These are phyloP conservation scores for Urocitellus parryii DNA, from an alignment of 2,113 vertebrate species.

Conservation along the genomic window DNA sequence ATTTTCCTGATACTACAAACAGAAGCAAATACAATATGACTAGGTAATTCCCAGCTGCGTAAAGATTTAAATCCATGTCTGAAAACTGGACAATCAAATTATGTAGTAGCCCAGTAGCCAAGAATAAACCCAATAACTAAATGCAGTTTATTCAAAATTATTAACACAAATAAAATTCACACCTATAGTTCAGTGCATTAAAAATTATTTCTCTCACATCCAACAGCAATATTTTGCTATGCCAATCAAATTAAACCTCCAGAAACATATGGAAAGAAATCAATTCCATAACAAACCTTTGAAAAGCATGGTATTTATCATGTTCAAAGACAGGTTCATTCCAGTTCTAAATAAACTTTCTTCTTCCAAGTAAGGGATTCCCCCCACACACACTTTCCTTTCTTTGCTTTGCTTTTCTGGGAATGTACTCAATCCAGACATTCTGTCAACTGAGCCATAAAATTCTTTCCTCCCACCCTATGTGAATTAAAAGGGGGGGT, in stretches of 20 bases:
- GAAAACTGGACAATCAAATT: slow-evolving; percentile 78
- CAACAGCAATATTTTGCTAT: slow-evolving; percentile 72
- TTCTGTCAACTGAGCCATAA: slow-evolving; percentile 22
- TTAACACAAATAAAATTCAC: slow-evolving; percentile 81
- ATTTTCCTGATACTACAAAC: slow-evolving; percentile 59
- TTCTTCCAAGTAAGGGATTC: slow-evolving; percentile 20
- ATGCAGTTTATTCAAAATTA: slow-evolving; percentile 77
- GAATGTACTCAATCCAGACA: slow-evolving; percentile 29
- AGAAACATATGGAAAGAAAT: slow-evolving; percentile 73
- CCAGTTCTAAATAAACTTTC: slow-evolving; percentile 72
- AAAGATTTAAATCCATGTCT: slow-evolving; percentile 76
- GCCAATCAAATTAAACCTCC: slow-evolving; percentile 80
- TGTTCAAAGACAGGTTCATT: slow-evolving; percentile 74
- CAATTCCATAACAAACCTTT: slow-evolving; percentile 75
- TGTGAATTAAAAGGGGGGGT: neutral
- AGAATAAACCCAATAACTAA: slow-evolving; percentile 73
- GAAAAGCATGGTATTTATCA: slow-evolving; percentile 76
- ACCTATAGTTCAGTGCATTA: slow-evolving; percentile 54
- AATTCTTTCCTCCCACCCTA: neutral
- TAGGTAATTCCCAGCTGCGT: slow-evolving; percentile 67
- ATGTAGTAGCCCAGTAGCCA: slow-evolving; percentile 61
- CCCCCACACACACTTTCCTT: slow-evolving; percentile 22
- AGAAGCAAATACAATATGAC: slow-evolving; percentile 72
- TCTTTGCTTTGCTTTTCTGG: slow-evolving; percentile 9
- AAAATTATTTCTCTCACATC: slow-evolving; percentile 70